These are phyloP conservation scores for Morpho achilles DNA, from an alignment of 2,888 invertebrate species.

Conservation along the genomic window DNA sequence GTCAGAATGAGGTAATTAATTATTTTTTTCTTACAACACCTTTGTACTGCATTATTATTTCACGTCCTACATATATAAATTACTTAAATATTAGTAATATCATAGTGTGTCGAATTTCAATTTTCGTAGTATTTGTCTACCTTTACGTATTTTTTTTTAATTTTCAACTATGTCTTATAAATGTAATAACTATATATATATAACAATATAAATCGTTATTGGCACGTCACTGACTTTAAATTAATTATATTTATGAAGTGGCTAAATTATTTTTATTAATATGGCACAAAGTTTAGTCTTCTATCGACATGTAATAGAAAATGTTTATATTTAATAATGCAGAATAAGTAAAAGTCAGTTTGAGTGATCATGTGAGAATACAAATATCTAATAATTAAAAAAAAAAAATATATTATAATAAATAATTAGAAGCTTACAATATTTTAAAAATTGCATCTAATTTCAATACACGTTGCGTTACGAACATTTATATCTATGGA, in stretches of 20 bases:
- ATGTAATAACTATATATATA: conserved; percentile 69
- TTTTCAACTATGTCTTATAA: conserved; percentile 68
- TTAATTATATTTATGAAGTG: conserved; percentile 15
- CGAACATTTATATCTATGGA: conserved; percentile 60
- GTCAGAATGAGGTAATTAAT: conserved; percentile 63
- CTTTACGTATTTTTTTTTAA: conserved; percentile 42
- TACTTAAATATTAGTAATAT: conserved; percentile 45
- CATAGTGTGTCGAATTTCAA: conserved; percentile 45
- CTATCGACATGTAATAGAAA: background rate
- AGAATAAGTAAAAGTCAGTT: too few relatives aligned
- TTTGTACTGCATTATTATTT: conserved; percentile 42
- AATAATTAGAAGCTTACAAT: background rate
- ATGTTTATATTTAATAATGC: too few relatives aligned
- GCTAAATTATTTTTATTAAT: background rate
- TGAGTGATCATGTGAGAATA: background rate
- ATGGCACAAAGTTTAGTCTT: background rate
- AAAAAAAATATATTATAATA: background rate
- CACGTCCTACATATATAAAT: conserved; percentile 28
- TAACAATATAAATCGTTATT: conserved; percentile 66
- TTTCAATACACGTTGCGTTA: conserved; percentile 40
- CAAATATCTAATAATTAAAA: background rate
- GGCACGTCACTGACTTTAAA: conserved; percentile 64
- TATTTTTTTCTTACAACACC: conserved; percentile 35
- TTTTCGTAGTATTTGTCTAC: conserved; percentile 35
- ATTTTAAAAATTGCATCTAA: conserved; percentile 13